phyloP scores from a whole-genome alignment of 2,888 invertebrate genomes.

The Anoncus sp. region DNA sequence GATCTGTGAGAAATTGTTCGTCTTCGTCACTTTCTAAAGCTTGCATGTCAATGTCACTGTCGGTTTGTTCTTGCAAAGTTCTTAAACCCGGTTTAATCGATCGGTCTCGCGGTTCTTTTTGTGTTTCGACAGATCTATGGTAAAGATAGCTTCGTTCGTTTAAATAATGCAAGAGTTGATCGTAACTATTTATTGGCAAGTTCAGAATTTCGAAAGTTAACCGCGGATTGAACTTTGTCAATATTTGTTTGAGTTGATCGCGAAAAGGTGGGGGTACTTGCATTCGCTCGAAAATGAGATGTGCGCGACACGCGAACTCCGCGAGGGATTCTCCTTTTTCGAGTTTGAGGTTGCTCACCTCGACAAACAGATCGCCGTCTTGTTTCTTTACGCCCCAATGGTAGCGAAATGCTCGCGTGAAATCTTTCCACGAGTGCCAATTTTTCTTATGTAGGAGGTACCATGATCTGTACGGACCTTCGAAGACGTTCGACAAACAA shows the following conservation, averaged over 20 bases:
- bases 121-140: no score
- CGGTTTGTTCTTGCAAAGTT: no score
- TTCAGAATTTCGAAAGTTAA: slow-evolving; percentile 47
- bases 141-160: slow-evolving; percentile 45
- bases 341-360: slow-evolving; percentile 32
- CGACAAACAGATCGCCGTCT: slow-evolving; percentile 38
- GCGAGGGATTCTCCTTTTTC: slow-evolving; percentile 48
- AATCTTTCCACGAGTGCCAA: slow-evolving; percentile 48
- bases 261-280: slow-evolving; percentile 36
- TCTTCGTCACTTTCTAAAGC: no score
- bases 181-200: slow-evolving; percentile 28
- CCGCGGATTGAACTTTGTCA: slow-evolving; percentile 51
- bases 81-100: no score
- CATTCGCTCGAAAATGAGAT: slow-evolving; percentile 52
- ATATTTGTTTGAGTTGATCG: slow-evolving; percentile 51
- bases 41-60: no score
- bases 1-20: no score
- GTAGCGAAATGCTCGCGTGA: slow-evolving; percentile 44
- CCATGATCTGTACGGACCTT: slow-evolving; percentile 51
- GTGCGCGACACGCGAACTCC: slow-evolving; percentile 53
- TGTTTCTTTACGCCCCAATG: slow-evolving; percentile 55
- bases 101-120: slow-evolving; percentile 7
- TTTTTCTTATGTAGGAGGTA: slow-evolving; percentile 43
- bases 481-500: slow-evolving; percentile 53
- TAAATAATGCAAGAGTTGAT: slow-evolving; percentile 38